Evolutionary conservation across 2,888 invertebrate genomes (phyloP), one percentile per base, ranked within the genome.

Genomic region (Chrysomela aeneicollis): DNA sequence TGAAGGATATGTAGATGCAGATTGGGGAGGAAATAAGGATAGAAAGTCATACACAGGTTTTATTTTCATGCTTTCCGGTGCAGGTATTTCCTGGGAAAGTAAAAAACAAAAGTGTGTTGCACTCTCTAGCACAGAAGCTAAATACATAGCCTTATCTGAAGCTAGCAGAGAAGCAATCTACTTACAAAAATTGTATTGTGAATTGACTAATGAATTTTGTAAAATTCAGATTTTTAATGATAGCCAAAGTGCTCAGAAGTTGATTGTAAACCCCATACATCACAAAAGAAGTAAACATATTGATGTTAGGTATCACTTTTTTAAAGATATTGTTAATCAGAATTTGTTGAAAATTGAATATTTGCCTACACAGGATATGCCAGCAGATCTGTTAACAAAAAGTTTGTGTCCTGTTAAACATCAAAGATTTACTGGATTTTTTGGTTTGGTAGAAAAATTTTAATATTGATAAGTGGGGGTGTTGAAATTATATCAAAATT

Each of bases 11-110:
- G 21, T 51, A 51, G 51, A 51, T 51, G 9, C 51, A 5, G 22
- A 51, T 51, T 51, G 51, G 22, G 51, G 51, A 15, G 51, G 22
- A 22, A 51, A 51, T 51, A 22, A 49, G 19, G 19, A 18, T 49
- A 49, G 49, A 5, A 18, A 5, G 12, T 18, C 3, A 19, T 26
- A 6, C 26, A 26, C 26, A 26, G 26, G 26, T 26, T 26, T 26
- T 51, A 4, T 26, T 17, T 15, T 17, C 17, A 42, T 42, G 42
- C n/a, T 15, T 51, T 51, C 26, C 17, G n/a, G 51, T 18, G 22
- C 26, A n/a, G 22, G 51, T 51, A 22, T 5, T 26, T 26, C 10
- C 26, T 51, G 51, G 22, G 26, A 51, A 19, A 51, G 51, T n/a
- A 42, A 17, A 42, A 42, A 42, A 42, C 42, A 42, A 4, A 42